These are phyloP conservation scores for Pachycephala philippinensis DNA, from an alignment of 2,113 vertebrate genomes.

Conservation along the genomic window DNA sequence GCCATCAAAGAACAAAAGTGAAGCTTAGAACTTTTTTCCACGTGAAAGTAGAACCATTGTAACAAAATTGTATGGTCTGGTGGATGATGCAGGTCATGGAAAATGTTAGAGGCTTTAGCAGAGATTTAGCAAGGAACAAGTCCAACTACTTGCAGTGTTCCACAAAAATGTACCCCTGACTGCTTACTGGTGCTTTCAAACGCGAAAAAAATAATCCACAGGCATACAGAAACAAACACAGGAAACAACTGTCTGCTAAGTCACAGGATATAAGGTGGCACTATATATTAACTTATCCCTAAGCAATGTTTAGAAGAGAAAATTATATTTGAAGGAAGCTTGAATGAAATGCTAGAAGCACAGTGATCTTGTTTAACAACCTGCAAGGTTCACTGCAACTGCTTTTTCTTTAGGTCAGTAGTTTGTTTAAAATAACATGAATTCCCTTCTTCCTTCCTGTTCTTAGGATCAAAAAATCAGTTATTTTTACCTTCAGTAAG, in stretches of 20 bases:
- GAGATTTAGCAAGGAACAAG: not conserved
- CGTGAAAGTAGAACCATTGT: not conserved
- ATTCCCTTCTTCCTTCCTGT: constrained; percentile 6
- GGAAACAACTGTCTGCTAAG: not conserved
- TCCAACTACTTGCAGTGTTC: not conserved
- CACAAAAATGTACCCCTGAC: not conserved
- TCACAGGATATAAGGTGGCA: not conserved
- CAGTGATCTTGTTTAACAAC: not conserved
- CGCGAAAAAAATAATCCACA: not conserved
- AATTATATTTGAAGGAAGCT: not conserved
- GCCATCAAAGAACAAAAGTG: constrained; percentile 13
- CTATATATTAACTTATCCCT: not conserved
- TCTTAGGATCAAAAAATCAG: not conserved
- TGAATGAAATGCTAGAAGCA: not conserved
- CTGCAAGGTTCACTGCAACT: not conserved
- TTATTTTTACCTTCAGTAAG: not conserved
- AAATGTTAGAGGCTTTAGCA: not conserved
- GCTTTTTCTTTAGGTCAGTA: not conserved
- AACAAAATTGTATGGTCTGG: constrained; percentile 2
- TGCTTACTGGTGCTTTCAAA: not conserved
- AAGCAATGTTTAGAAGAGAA: not conserved
- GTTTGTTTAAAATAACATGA: not conserved
- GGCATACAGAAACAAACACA: constrained; percentile 32
- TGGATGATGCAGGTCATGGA: not conserved
- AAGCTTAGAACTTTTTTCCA: not conserved